Conservation (phyloP, 2,888 invertebrate genomes). For the Polyommatus iphigenia region DNA sequence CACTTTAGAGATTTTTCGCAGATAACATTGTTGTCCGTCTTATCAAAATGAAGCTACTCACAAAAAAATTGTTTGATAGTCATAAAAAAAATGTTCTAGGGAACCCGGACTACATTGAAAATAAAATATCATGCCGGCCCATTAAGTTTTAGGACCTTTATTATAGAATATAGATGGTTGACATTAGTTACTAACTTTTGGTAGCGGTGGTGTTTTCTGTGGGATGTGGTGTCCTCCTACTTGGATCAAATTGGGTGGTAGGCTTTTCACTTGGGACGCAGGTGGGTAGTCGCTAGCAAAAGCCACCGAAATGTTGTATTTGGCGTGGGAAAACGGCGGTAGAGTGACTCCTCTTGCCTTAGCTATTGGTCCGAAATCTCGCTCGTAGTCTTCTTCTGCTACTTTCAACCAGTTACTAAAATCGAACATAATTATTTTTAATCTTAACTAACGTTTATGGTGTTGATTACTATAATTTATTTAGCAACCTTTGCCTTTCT, state of each 20-base stretch:
- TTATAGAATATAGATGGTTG: too few relatives aligned
- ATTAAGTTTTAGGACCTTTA: too few relatives aligned
- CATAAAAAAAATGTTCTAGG: too few relatives aligned
- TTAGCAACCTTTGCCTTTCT: too few relatives aligned
- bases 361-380: constrained; percentile 7
- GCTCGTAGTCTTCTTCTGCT: neutral
- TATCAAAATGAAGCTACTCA: too few relatives aligned
- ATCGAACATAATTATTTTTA: neutral
- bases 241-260: neutral
- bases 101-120: too few relatives aligned
- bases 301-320: neutral
- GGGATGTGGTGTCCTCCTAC: constrained; percentile 9
- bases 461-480: too few relatives aligned
- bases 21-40: too few relatives aligned
- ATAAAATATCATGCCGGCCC: too few relatives aligned
- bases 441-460: neutral
- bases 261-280: neutral
- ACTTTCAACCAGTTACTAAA: neutral
- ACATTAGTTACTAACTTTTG: neutral
- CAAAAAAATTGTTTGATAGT: too few relatives aligned
- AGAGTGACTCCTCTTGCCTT: neutral
- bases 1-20: too few relatives aligned
- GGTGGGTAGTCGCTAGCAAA: neutral
- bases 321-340: neutral
- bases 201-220: neutral